Conservation (phyloP, 2,888 invertebrate genomes). For the Sabatieria punctata region DNA sequence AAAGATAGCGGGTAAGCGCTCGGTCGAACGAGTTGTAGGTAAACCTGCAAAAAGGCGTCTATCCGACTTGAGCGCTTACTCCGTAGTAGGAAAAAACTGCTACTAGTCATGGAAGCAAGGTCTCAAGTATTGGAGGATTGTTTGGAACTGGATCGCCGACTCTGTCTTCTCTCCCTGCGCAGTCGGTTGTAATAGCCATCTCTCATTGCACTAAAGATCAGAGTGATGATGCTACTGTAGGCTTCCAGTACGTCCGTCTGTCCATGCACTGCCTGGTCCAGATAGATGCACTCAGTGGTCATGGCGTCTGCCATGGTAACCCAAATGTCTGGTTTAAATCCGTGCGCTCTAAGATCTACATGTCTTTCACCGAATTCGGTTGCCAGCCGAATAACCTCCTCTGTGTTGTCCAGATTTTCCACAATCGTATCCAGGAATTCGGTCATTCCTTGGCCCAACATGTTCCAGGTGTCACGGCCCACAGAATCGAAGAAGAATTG, state of each 20-base stretch:
- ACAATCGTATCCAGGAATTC: constrained; percentile 24
- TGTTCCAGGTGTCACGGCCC: constrained; percentile 21
- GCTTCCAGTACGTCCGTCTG: constrained; percentile 14
- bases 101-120: too few species aligned
- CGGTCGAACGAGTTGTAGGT: too few species aligned
- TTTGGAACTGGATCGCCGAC: too few species aligned
- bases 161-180: constrained; percentile 11
- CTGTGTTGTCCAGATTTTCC: constrained; percentile 13
- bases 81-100: too few species aligned
- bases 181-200: constrained; percentile 28
- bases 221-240: constrained; percentile 24
- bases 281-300: constrained; percentile 26
- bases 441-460: constrained; percentile 19
- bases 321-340: constrained; percentile 31
- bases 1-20: too few species aligned
- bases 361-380: constrained; percentile 24
- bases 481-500: constrained; percentile 18
- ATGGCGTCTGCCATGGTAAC: constrained; percentile 28
- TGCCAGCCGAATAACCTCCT: constrained; percentile 11
- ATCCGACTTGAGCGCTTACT: too few species aligned
- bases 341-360: constrained; percentile 21
- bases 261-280: constrained; percentile 15
- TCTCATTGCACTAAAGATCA: constrained; percentile 25
- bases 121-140: too few species aligned
- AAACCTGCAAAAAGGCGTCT: too few species aligned